A percentile compares a stretch with the other conserved stretches of the same genome.
Conservation (phyloP, 1,140 invertebrate species). For the Spodoptera litura region DNA sequence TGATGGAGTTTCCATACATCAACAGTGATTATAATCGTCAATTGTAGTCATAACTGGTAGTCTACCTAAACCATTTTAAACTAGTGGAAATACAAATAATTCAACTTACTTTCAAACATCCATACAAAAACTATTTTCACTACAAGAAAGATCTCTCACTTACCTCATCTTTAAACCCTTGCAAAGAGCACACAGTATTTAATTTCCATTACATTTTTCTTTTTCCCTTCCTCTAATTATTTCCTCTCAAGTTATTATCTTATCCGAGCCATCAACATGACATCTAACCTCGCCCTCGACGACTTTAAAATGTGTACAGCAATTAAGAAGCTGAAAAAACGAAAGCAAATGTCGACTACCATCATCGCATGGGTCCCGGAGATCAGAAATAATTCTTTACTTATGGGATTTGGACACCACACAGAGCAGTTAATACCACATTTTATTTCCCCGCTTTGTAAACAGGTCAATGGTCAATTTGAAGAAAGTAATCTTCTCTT, state of each 20-base stretch:
- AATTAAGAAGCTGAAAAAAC: constrained; percentile 80
- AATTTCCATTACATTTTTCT: constrained; percentile 6
- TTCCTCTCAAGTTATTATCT: constrained; percentile 33
- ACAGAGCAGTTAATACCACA: constrained; percentile 60
- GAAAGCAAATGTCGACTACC: constrained; percentile 72
- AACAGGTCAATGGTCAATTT: too few species aligned
- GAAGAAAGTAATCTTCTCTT: too few species aligned
- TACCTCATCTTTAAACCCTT: not conserved
- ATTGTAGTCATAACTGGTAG: too few species aligned
- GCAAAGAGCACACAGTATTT: not conserved
- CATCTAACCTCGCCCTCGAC: constrained; percentile 46
- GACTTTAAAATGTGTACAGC: constrained; percentile 76
- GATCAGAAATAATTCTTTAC: constrained; percentile 72
- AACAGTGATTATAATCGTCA: too few species aligned
- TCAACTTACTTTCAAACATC: too few species aligned
- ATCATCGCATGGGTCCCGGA: constrained; percentile 75
- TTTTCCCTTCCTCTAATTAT: constrained; percentile 7
- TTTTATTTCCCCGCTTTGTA: not conserved
- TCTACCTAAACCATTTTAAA: too few species aligned
- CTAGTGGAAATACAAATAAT: too few species aligned
- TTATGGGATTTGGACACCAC: constrained; percentile 43
- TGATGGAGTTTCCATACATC: too few species aligned
- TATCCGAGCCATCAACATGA: constrained; percentile 28
- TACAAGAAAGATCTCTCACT: not conserved
- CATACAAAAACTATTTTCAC: not conserved